phyloP scores from a whole-genome alignment of 2,113 vertebrate genomes.

The Zootoca vivipara region DNA sequence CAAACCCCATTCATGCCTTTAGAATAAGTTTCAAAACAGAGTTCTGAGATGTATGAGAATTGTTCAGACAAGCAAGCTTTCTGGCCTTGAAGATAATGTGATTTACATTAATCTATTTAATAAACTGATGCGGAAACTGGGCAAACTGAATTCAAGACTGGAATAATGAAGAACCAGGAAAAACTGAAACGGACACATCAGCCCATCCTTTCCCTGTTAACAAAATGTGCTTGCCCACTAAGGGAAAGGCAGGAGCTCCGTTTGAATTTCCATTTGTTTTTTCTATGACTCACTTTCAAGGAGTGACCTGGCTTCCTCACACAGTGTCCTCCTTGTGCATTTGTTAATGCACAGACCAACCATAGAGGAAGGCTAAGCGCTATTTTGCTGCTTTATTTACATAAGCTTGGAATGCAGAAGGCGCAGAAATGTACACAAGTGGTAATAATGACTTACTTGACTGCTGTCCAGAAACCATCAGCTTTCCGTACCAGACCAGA shows the following conservation, averaged over 20 bases:
- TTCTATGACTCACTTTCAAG: not conserved
- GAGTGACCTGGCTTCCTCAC: not conserved
- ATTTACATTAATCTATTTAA: not conserved
- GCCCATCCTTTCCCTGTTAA: not conserved
- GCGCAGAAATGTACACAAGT: not conserved
- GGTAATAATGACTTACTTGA: not conserved
- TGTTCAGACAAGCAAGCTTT: not conserved
- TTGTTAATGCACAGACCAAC: not conserved
- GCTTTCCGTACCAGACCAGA: not conserved
- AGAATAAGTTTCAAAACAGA: not conserved
- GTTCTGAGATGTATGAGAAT: not conserved
- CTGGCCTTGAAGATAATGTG: not conserved
- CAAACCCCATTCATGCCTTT: conserved; percentile 11
- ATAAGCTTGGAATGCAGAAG: not conserved
- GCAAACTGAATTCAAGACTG: no score
- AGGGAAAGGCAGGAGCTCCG: not conserved
- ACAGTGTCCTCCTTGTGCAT: not conserved
- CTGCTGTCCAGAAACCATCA: not conserved
- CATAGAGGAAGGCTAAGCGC: not conserved
- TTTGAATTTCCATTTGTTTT: not conserved
- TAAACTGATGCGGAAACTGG: no score
- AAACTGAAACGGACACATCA: no score
- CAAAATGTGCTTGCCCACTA: not conserved
- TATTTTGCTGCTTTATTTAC: not conserved
- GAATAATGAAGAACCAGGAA: no score